phyloP scores from a whole-genome alignment of 2,113 vertebrate species.

The Tupaia chinensis region DNA sequence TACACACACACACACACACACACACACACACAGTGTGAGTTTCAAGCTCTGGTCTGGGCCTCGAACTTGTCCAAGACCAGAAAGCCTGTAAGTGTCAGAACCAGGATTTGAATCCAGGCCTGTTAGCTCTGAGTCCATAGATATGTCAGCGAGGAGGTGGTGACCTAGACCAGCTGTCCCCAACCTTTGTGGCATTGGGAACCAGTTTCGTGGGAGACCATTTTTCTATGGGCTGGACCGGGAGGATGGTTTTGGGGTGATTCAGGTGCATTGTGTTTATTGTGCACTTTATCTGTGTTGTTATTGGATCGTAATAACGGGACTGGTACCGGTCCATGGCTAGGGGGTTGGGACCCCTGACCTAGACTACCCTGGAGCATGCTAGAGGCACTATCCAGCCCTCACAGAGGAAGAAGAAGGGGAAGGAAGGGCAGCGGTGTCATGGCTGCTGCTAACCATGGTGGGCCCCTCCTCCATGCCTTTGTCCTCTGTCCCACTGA shows the following conservation, averaged over 20 bases:
- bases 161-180: no score
- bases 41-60: no score
- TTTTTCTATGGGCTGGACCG: no score
- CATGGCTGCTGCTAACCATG: background rate
- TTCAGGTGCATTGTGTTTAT: no score
- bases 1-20: no score
- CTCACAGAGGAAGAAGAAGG: background rate
- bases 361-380: background rate
- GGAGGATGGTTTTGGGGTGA: no score
- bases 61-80: background rate
- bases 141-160: background rate
- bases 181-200: no score
- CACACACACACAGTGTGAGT: no score
- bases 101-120: background rate
- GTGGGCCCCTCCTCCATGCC: background rate
- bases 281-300: no score
- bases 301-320: no score
- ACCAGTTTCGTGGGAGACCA: no score
- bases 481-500: background rate
- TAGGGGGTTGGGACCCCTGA: background rate
- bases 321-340: no score
- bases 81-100: slow-evolving; percentile 4
- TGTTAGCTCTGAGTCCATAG: background rate
- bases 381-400: background rate
- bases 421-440: background rate